Base-by-base conservation (phyloP, 2,888 invertebrate species). In the Imbricaverruca yamaguchii region DNA sequence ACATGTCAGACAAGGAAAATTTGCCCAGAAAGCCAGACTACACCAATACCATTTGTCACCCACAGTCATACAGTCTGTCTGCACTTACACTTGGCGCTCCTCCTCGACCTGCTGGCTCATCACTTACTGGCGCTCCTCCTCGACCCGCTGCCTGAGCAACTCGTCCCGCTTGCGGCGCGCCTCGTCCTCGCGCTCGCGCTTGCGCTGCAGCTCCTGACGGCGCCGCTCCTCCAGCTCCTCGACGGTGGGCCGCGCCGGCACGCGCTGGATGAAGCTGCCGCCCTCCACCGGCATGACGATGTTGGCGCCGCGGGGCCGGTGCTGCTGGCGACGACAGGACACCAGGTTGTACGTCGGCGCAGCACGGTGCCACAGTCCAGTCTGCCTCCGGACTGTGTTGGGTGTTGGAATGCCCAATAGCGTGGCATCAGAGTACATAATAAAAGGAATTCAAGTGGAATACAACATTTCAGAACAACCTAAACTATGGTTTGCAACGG, bases 151-250 rank as follows among this genome's bases (percentile, higher is more conserved):
- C n/a, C 69, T 67, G 59, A 82, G n/a, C 13, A 81, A 39, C 65
- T 82, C 82, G 39, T 83, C 83, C 63, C 82, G 83, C 78, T 83
- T 83, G 61, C 78, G 80, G 53, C 80, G n/a, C 9, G 81, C 80
- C n/a, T 82, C 83, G 23, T 82, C 82, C 63, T 82, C 83, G 53
- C 82, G 80, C 56, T 82, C 82, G 39, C 78, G 80, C 79, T 82
- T 83, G 80, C 78, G 81, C 23, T 63, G 56, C 18, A 82, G 56
- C 74, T 83, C 82, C 55, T 63, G 56, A n/a, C 81, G 82, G 55
- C 81, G 82, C n/a, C 74, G 53, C 57, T 81, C 81, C 69, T 81
- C 82, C 39, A 82, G 15, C 59, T 83, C 81, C 63, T 83, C 83
- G 39, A 80, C 77, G 39, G 80, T 81, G 39, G 82, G 82, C 23